These are phyloP conservation scores for Scaptomyza caliginosa DNA, from an alignment of 2,888 invertebrate genomes.

Conservation along the genomic window DNA sequence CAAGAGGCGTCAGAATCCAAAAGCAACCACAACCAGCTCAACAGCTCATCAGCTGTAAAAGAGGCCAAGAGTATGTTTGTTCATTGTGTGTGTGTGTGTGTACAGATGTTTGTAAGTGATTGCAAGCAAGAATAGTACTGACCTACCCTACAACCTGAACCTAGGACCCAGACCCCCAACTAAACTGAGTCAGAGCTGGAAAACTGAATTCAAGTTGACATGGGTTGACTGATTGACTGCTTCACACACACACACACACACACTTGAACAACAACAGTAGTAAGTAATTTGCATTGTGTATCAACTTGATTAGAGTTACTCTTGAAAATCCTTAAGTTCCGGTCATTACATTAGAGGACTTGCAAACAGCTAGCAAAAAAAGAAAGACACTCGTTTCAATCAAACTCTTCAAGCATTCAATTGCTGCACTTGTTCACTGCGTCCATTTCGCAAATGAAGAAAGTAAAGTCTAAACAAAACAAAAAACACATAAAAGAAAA, in stretches of 20 bases:
- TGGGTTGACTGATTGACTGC: neutral
- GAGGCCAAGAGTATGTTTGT: conserved; percentile 13
- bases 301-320: conserved; percentile 44
- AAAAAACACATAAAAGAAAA: too few species aligned
- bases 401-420: conserved; percentile 12
- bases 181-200: neutral
- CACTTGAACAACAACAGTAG: neutral
- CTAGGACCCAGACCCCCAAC: neutral
- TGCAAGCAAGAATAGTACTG: neutral
- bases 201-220: conserved; percentile 9
- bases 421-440: conserved; percentile 13
- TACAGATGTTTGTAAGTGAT: conserved; percentile 7
- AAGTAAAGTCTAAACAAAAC: neutral
- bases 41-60: conserved; percentile 3
- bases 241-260: too few species aligned
- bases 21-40: conserved; percentile 12
- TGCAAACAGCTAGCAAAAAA: conserved; percentile 12
- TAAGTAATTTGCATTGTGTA: conserved; percentile 35
- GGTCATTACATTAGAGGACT: conserved; percentile 10
- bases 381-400: conserved; percentile 19
- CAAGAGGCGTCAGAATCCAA: conserved; percentile 32
- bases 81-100: neutral
- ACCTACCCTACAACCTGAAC: conserved; percentile 3
- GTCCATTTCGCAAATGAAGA: conserved; percentile 11
- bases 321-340: conserved; percentile 11